Conservation (phyloP, 2,113 vertebrate species). For the Chlorocebus sabaeus region DNA sequence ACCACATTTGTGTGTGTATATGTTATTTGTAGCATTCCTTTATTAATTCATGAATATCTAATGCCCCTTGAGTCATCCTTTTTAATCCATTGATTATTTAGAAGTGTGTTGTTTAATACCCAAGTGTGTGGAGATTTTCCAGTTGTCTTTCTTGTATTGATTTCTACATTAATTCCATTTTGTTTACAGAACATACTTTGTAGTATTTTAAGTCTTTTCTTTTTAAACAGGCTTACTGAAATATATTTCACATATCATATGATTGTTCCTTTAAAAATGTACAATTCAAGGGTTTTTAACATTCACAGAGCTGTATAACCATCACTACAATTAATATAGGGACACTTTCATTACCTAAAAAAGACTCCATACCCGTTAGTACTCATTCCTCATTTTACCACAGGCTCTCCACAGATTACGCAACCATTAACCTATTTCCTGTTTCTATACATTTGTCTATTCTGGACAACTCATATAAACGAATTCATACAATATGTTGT, state of each 20-base stretch:
- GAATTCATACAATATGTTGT: not conserved
- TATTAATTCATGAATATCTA: not conserved
- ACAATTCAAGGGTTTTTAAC: not conserved
- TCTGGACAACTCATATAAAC: not conserved
- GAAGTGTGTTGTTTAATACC: not conserved
- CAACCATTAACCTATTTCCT: not conserved
- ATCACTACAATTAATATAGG: not conserved
- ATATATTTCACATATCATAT: not conserved
- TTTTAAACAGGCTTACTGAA: not conserved
- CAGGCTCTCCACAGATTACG: not conserved
- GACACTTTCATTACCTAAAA: not conserved
- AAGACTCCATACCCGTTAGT: not conserved
- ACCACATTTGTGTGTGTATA: not conserved
- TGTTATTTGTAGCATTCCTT: not conserved
- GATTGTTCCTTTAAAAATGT: not conserved
- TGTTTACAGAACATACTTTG: not conserved
- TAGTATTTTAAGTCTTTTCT: not conserved
- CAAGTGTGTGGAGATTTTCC: not conserved
- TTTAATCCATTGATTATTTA: not conserved
- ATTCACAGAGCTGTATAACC: not conserved
- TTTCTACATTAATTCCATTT: slow-evolving; percentile 8
- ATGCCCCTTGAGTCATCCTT: not conserved
- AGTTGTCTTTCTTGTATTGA: not conserved
- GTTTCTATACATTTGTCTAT: not conserved
- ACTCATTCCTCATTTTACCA: not conserved